Percentiles rank a stretch among this genome's conserved stretches.
phyloP scores from a whole-genome alignment of 2,888 invertebrate genomes.

The Eulithis prunata region DNA sequence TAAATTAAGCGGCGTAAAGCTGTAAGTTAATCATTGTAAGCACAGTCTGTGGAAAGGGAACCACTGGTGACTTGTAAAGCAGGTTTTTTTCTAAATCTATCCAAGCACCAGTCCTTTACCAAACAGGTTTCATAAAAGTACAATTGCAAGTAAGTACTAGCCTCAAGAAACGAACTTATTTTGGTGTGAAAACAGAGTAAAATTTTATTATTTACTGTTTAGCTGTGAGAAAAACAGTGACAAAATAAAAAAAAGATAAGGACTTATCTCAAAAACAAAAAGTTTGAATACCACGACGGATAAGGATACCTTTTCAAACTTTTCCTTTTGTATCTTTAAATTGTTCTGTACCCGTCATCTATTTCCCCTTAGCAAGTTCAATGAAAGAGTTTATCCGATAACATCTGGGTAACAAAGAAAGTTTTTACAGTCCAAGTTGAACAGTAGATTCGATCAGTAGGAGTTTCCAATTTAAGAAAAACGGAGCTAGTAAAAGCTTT shows the following conservation, averaged over 20 bases:
- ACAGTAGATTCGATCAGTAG: conserved; percentile 68
- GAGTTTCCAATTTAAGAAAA: conserved; percentile 78
- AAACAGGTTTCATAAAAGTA: too few relatives aligned
- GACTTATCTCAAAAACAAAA: conserved; percentile 32
- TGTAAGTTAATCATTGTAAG: too few relatives aligned
- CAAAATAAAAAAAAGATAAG: neutral
- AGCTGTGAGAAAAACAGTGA: neutral
- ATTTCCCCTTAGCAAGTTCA: conserved; percentile 57
- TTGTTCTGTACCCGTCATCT: conserved; percentile 43
- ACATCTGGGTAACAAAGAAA: conserved; percentile 81
- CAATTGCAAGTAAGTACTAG: too few relatives aligned
- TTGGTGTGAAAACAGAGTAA: too few relatives aligned
- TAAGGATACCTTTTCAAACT: conserved; percentile 27
- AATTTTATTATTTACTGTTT: too few relatives aligned
- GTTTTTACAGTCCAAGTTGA: conserved; percentile 79
- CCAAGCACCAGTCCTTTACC: too few relatives aligned
- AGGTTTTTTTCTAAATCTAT: too few relatives aligned
- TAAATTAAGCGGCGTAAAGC: too few relatives aligned
- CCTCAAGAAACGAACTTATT: too few relatives aligned
- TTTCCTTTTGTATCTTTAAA: conserved; percentile 29
- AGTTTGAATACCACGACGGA: conserved; percentile 26
- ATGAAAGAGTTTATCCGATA: conserved; percentile 73
- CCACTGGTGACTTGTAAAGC: too few relatives aligned
- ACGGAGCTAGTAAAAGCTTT: conserved; percentile 65
- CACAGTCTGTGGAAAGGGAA: too few relatives aligned